A percentile compares a stretch with the other conserved stretches of the same genome.
phyloP scores from a whole-genome alignment of 2,113 vertebrate genomes.

The Scatophagus argus region DNA sequence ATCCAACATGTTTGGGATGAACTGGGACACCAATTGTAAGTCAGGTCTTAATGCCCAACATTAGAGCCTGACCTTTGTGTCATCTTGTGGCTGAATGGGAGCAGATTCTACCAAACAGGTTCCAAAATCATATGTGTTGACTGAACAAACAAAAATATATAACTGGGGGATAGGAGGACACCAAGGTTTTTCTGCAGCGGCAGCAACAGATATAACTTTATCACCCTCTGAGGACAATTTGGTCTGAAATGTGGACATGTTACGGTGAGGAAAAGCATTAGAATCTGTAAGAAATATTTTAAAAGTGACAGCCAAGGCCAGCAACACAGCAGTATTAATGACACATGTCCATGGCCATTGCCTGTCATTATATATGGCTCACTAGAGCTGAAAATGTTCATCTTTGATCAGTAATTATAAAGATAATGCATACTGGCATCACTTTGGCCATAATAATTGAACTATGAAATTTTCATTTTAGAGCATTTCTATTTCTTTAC shows the following conservation, averaged over 20 bases:
- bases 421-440: neutral
- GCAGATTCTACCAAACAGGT: neutral
- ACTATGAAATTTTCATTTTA: neutral
- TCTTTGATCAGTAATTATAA: conserved; percentile 15
- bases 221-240: neutral
- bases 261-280: neutral
- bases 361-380: conserved; percentile 8
- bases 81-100: neutral
- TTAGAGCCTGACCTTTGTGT: conserved; percentile 9
- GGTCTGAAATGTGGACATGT: neutral
- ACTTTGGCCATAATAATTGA: conserved; percentile 21
- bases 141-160: conserved; percentile 4
- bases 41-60: neutral
- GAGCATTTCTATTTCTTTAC: conserved; percentile 21
- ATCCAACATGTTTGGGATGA: conserved; percentile 27
- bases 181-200: neutral
- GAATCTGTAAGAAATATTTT: neutral
- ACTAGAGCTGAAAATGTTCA: conserved; percentile 8
- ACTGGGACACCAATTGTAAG: neutral
- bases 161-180: neutral
- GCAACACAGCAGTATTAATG: neutral
- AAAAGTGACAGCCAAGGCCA: neutral
- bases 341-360: neutral
- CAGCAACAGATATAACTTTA: neutral
- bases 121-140: neutral